Evolutionary conservation across 1,140 invertebrate genomes (phyloP).

Genomic region (Cydia strobilella): DNA sequence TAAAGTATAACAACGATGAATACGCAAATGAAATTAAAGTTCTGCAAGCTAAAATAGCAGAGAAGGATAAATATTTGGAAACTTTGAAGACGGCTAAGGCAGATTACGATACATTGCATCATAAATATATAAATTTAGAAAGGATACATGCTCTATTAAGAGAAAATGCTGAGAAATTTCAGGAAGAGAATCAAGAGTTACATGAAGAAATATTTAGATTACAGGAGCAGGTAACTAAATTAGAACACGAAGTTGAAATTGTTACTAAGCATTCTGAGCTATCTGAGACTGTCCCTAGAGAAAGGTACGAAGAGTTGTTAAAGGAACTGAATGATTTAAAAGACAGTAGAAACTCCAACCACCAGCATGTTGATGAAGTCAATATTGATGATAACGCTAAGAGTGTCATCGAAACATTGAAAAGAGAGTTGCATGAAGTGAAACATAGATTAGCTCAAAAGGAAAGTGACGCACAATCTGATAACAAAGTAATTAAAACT

Average conservation of each 20-base stretch:
- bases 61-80: slow-evolving; percentile 74
- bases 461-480: slow-evolving; percentile 53
- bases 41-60: slow-evolving; percentile 72
- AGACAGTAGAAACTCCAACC: slow-evolving; percentile 60
- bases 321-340: slow-evolving; percentile 73
- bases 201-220: slow-evolving; percentile 77
- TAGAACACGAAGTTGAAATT: slow-evolving; percentile 70
- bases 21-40: slow-evolving; percentile 71
- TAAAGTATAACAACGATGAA: slow-evolving; percentile 78
- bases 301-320: slow-evolving; percentile 73
- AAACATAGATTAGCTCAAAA: slow-evolving; percentile 70
- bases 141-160: slow-evolving; percentile 68
- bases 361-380: slow-evolving; percentile 68
- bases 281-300: slow-evolving; percentile 62
- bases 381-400: slow-evolving; percentile 81
- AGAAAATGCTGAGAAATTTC: slow-evolving; percentile 74
- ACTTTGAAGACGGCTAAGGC: slow-evolving; percentile 49
- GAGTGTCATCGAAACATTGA: slow-evolving; percentile 76
- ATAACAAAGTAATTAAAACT: slow-evolving; percentile 63
- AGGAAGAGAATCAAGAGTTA: slow-evolving; percentile 78
- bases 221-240: slow-evolving; percentile 74
- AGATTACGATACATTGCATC: slow-evolving; percentile 68
- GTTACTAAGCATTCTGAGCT: slow-evolving; percentile 49
- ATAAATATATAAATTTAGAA: slow-evolving; percentile 77
- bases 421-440: slow-evolving; percentile 76